phyloP scores from a whole-genome alignment of 1,140 invertebrate genomes.

The Globodera rostochiensis region DNA sequence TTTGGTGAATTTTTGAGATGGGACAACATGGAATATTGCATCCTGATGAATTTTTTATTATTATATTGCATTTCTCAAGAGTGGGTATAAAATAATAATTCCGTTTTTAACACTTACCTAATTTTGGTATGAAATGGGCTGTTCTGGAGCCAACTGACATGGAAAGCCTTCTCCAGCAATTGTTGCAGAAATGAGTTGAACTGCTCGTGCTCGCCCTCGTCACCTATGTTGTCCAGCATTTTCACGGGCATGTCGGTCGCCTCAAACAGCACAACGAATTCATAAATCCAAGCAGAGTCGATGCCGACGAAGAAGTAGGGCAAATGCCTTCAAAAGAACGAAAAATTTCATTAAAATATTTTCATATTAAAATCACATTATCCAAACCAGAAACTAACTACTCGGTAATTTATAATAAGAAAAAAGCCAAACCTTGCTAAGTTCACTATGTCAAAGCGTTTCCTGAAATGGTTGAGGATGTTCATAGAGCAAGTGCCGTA shows the following conservation, averaged over 20 bases:
- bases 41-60: background rate
- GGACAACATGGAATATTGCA: too few species aligned
- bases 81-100: background rate
- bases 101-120: background rate
- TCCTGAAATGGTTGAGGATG: constrained; percentile 30
- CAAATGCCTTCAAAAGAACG: constrained; percentile 26
- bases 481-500: constrained; percentile 29
- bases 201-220: constrained; percentile 14
- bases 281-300: constrained; percentile 39
- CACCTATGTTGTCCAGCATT: constrained; percentile 26
- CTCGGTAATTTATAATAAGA: background rate
- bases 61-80: constrained; percentile 6
- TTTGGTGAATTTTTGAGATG: background rate
- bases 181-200: background rate
- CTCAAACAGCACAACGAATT: constrained; percentile 32
- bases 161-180: background rate
- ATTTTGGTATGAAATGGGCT: constrained; percentile 6
- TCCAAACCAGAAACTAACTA: constrained; percentile 4
- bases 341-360: background rate
- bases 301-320: constrained; percentile 42
- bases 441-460: constrained; percentile 37
- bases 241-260: background rate
- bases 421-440: constrained; percentile 27
- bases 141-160: background rate
- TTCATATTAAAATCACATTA: background rate